Evolutionary conservation across 2,797 vertebrate genomes (phyloP).

Genomic region (Sebastes kiyomatsui): DNA sequence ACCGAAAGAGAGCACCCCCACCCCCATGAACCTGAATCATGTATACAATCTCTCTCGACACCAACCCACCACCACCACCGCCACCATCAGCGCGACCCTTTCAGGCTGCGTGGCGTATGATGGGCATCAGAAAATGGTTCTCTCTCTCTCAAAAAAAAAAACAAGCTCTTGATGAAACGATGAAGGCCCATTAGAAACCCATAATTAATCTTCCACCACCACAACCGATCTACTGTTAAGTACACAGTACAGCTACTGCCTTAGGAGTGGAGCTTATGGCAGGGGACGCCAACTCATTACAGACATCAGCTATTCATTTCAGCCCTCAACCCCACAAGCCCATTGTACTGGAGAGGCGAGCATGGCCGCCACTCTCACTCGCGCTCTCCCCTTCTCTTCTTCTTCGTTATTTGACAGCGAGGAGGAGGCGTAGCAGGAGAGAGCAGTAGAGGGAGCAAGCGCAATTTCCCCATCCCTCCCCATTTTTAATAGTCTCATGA

Average conservation of each 20-base stretch:
- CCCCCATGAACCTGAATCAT: conserved; percentile 60
- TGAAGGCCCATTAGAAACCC: conserved; percentile 8
- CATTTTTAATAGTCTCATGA: conserved; percentile 77
- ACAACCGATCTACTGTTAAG: conserved; percentile 16
- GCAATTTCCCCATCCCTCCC: conserved; percentile 60
- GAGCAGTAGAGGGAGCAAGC: conserved; percentile 55
- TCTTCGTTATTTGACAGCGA: conserved; percentile 67
- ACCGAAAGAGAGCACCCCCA: conserved; percentile 62
- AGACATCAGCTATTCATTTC: conserved; percentile 58
- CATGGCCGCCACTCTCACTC: conserved; percentile 64
- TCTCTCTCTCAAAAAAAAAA: background rate
- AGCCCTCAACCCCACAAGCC: conserved; percentile 57
- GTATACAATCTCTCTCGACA: conserved; percentile 57
- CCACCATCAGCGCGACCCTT: conserved; percentile 24
- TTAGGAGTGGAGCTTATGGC: conserved; percentile 32
- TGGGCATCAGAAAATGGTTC: conserved; percentile 28
- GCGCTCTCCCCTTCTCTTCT: conserved; percentile 45
- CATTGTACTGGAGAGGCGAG: conserved; percentile 64
- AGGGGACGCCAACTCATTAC: conserved; percentile 50
- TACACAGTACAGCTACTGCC: conserved; percentile 21
- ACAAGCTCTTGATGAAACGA: background rate
- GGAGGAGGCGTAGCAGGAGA: conserved; percentile 51
- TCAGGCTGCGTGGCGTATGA: conserved; percentile 20
- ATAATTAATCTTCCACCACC: conserved; percentile 17
- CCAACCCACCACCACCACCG: conserved; percentile 21